Evolutionary conservation across 1,140 invertebrate genomes (phyloP).

Genomic region (Leucophenga varia): DNA sequence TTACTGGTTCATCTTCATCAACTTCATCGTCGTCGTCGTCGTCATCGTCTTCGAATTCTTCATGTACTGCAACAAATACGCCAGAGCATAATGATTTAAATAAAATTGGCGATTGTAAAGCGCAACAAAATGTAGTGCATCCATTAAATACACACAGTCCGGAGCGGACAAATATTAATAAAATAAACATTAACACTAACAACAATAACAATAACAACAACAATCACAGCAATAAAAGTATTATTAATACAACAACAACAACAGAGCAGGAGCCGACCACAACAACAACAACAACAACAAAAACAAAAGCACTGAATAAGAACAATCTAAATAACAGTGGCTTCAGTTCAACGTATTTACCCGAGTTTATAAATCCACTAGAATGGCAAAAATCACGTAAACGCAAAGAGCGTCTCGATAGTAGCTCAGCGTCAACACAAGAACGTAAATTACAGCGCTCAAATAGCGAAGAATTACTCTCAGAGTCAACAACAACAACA

Average conservation of each 20-base stretch:
- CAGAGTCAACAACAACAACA: slow-evolving; percentile 49
- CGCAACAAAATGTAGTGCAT: slow-evolving; percentile 16
- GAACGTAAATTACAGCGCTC: slow-evolving; percentile 77
- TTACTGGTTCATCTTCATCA: slow-evolving; percentile 54
- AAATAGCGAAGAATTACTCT: slow-evolving; percentile 67
- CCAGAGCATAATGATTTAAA: slow-evolving; percentile 12
- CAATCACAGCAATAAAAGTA: slow-evolving; percentile 2
- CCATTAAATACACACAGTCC: slow-evolving; percentile 17
- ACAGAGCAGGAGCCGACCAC: no score
- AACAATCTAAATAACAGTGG: slow-evolving; percentile 26
- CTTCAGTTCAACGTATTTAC: slow-evolving; percentile 55
- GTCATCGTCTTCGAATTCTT: slow-evolving; percentile 30
- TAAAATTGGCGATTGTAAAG: slow-evolving; percentile 9
- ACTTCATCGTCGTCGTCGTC: slow-evolving; percentile 32
- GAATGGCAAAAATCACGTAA: slow-evolving; percentile 63
- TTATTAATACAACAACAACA: slow-evolving; percentile 1
- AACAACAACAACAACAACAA: slow-evolving; percentile 3
- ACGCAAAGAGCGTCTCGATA: slow-evolving; percentile 75
- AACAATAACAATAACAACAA: slow-evolving; percentile 5
- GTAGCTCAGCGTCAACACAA: slow-evolving; percentile 63
- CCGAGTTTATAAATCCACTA: slow-evolving; percentile 49
- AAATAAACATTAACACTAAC: slow-evolving; percentile 5
- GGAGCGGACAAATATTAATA: no score
- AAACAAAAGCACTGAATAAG: slow-evolving; percentile 15
- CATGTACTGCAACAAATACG: slow-evolving; percentile 21